Evolutionary conservation across 2,113 vertebrate genomes (phyloP), one percentile per base, ranked within the genome.

Genomic region (Nematolebias whitei): DNA sequence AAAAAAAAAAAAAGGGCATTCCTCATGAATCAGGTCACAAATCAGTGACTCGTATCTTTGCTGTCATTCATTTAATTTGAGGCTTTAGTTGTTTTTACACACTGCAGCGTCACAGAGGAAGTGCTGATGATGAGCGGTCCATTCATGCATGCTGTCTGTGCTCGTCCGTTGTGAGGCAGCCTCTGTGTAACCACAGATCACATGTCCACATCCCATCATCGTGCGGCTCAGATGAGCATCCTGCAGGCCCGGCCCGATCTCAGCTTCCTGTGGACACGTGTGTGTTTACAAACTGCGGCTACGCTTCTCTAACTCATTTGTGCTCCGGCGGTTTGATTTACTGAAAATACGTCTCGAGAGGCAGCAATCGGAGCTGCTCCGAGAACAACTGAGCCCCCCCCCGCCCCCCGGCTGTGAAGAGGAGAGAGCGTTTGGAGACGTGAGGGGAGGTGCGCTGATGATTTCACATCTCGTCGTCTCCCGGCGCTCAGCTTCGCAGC

Each of bases 161-260:
- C 49, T 83, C 83, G 83, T 85, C 73, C 68, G 73, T 84, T 77
- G 81, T 80, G 70, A 75, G 87, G 74, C 81, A 80, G 83, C 56
- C 79, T n/a, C n/a, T 78, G 83, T 63, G 74, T 76, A 78, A 86
- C 67, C 69, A 80, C 5, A 60, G 79, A 68, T 75, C 22, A 9
- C 5, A 2, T 52, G 19, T 26, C 12, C 18, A 14, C 29, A 6
- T 8, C 24, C 78, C 72, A 73, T 80, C 74, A 80, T 65, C 58
- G 67, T 69, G 38, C 57, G 59, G 71, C 64, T 79, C 71, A 87
- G 75, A 83, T 65, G 78, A 86, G 79, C 78, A 54, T 75, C 79
- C 71, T 72, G 73, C 80, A 59, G 78, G 61, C 62, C n/a, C 56
- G 15, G 63, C 60, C 35, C 26, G 59, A 52, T 47, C 19, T 23